Evolutionary conservation across 2,797 vertebrate genomes (phyloP).

Genomic region (Bufotes viridis): DNA sequence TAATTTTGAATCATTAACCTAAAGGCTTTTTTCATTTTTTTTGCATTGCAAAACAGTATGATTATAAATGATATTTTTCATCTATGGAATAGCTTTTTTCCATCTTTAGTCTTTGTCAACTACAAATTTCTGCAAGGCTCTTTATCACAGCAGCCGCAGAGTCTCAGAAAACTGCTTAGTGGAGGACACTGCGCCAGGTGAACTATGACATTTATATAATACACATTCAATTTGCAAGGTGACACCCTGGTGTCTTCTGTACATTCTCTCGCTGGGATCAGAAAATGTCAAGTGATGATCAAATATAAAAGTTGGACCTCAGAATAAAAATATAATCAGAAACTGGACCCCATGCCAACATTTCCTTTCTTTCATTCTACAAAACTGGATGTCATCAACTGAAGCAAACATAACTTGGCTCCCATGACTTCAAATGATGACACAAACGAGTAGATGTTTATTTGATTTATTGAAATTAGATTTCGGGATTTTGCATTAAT

Average conservation of each 20-base stretch:
- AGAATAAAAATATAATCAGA: constrained; percentile 21
- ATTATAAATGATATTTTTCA: not conserved
- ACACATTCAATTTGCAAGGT: constrained; percentile 8
- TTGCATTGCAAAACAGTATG: not conserved
- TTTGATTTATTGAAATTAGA: not conserved
- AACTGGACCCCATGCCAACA: not conserved
- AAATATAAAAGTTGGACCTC: not conserved
- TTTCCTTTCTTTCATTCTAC: not conserved
- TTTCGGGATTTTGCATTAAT: not conserved
- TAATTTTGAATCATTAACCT: not conserved
- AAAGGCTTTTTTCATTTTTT: not conserved
- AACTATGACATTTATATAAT: constrained; percentile 29
- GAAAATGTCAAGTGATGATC: constrained; percentile 16
- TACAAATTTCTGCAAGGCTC: not conserved
- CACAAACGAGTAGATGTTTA: not conserved
- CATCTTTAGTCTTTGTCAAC: not conserved
- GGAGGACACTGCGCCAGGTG: not conserved
- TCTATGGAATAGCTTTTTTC: not conserved
- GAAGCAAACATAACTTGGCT: not conserved
- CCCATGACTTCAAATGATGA: not conserved
- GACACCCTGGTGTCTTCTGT: not conserved
- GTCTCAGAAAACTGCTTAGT: constrained; percentile 4
- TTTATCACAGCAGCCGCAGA: not conserved
- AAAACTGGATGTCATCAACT: not conserved
- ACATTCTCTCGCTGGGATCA: not conserved